Conservation (phyloP, 2,797 vertebrate genomes). For the Chelidonichthys spinosus region DNA sequence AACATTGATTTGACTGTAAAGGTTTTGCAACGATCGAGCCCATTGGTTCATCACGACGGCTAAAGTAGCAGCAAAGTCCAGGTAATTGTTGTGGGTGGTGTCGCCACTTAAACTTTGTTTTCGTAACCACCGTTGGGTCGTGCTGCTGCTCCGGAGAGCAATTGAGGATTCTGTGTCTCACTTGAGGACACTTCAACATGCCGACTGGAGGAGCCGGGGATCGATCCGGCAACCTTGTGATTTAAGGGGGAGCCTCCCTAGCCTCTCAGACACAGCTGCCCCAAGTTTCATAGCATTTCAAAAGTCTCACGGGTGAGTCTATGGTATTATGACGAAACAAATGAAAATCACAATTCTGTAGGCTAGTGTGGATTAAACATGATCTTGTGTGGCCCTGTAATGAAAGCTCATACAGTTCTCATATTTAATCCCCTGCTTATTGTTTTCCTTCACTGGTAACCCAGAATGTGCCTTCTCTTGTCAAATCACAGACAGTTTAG, state of each 20-base stretch:
- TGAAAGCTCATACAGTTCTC: not conserved
- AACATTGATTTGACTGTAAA: not conserved
- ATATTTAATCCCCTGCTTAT: constrained; percentile 11
- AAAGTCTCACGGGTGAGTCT: not conserved
- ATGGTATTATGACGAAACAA: not conserved
- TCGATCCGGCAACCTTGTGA: not conserved
- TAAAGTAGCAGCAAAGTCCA: not conserved
- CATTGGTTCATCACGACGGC: not conserved
- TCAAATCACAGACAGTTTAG: constrained; percentile 12
- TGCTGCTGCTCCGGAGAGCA: no score
- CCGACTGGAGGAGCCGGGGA: no score
- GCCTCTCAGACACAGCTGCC: not conserved
- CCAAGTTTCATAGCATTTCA: not conserved
- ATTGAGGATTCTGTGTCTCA: no score
- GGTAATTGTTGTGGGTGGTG: not conserved
- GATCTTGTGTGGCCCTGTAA: constrained; percentile 1
- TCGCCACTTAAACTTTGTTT: not conserved
- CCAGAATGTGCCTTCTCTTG: not conserved
- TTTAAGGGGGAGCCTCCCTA: not conserved
- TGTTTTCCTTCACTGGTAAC: not conserved
- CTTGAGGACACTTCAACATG: not conserved
- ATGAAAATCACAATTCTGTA: not conserved
- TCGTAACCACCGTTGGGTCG: no score
- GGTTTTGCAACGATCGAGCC: not conserved
- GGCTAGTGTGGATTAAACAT: constrained; percentile 6